Conservation (phyloP, 2,888 invertebrate species). For the Cyrtodaria siliqua region DNA sequence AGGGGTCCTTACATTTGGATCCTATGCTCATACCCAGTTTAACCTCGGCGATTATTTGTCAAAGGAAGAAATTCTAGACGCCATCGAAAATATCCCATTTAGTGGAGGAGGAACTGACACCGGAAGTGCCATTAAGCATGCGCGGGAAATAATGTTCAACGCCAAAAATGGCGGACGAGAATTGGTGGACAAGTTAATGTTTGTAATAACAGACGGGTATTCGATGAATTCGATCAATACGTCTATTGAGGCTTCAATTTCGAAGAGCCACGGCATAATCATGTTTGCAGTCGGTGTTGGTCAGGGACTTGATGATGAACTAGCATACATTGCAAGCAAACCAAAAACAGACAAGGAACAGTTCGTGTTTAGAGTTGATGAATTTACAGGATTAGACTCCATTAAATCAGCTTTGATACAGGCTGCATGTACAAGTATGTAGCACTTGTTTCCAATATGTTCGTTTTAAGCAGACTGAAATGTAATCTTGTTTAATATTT, state of each 20-base stretch:
- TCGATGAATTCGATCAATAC: conserved; percentile 51
- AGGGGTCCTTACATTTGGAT: conserved; percentile 58
- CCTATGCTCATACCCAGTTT: conserved; percentile 43
- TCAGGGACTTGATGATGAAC: conserved; percentile 63
- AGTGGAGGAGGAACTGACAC: conserved; percentile 57
- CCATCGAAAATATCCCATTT: conserved; percentile 44
- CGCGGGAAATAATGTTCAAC: conserved; percentile 53
- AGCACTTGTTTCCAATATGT: too few relatives aligned
- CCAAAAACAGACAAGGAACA: conserved; percentile 53
- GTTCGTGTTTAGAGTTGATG: conserved; percentile 73
- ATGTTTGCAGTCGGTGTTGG: conserved; percentile 69
- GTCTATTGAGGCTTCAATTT: conserved; percentile 46
- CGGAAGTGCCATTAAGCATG: conserved; percentile 53
- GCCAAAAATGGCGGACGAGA: conserved; percentile 61
- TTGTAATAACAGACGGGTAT: conserved; percentile 78
- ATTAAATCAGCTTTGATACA: conserved; percentile 66
- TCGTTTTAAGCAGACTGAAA: too few relatives aligned
- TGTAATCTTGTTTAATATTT: too few relatives aligned
- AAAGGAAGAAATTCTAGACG: conserved; percentile 29
- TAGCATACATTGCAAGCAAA: conserved; percentile 69
- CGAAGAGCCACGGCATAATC: conserved; percentile 52
- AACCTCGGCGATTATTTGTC: conserved; percentile 30
- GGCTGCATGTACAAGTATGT: conserved; percentile 58
- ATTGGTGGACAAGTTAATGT: conserved; percentile 64
- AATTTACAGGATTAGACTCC: conserved; percentile 65